phyloP scores from a whole-genome alignment of 2,888 invertebrate genomes.

The Sceliomorpha sp. region DNA sequence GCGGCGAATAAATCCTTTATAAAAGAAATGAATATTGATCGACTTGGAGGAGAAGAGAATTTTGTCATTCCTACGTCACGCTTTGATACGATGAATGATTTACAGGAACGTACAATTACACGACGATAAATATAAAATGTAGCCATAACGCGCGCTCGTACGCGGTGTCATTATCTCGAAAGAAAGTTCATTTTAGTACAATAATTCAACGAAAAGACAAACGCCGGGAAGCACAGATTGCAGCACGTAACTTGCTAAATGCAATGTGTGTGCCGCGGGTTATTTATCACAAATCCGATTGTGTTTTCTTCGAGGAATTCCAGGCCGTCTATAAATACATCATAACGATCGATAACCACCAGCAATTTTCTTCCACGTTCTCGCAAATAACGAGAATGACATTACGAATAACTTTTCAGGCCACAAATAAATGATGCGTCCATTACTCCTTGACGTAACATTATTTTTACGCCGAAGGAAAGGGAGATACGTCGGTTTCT shows the following conservation, averaged over 20 bases:
- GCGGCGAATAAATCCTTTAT: too few relatives aligned
- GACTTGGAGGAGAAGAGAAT: too few relatives aligned
- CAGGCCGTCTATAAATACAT: conserved; percentile 53
- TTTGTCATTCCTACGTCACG: too few relatives aligned
- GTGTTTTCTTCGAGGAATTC: conserved; percentile 51
- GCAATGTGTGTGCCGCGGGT: conserved; percentile 19
- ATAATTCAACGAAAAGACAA: conserved; percentile 5
- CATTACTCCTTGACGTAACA: conserved; percentile 48
- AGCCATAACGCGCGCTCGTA: too few relatives aligned
- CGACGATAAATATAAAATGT: too few relatives aligned
- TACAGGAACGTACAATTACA: too few relatives aligned
- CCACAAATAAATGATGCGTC: conserved; percentile 41
- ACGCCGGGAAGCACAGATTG: conserved; percentile 3
- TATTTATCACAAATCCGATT: conserved; percentile 47
- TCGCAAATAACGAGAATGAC: conserved; percentile 50
- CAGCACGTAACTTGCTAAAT: conserved; percentile 16
- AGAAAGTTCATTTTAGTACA: neutral
- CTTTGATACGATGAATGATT: too few relatives aligned
- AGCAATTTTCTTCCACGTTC: conserved; percentile 47
- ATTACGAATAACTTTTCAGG: conserved; percentile 49
- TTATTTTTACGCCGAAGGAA: too few relatives aligned
- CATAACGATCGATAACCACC: conserved; percentile 53
- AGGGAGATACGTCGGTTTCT: too few relatives aligned
- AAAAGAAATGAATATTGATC: too few relatives aligned
- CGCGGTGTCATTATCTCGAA: neutral